Evolutionary conservation across 2,797 vertebrate genomes (phyloP), one percentile per base, ranked within the genome.

Genomic region (Cetoscarus ocellatus): DNA sequence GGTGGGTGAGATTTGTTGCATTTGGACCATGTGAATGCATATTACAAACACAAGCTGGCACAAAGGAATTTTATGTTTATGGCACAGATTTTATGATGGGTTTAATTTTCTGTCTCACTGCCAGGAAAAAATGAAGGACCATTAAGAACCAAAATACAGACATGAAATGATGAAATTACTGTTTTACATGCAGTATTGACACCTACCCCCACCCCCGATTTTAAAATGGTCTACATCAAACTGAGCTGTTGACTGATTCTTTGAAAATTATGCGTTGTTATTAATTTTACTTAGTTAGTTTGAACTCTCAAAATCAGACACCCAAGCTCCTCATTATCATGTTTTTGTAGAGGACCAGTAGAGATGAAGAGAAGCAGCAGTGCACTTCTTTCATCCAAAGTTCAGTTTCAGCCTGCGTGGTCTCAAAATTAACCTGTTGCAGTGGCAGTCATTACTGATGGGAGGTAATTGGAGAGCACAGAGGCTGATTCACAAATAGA

Each of bases 291-390:
- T n/a, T n/a, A n/a, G 4, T 27, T 9, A 13, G 34, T 53, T 54
- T 54, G 8, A 38, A 38, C 36, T 9, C 9, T n/a, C 14, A 9
- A 15, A 53, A 53, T 67, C n/a, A 79, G 13, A 51, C 40, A 53
- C 15, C 48, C 15, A 35, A 18, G n/a, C 18, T 48, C 59, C 67
- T 81, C 70, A 73, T 84, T 77, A 80, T n/a, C 0, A 27, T 75
- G 48, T 70, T 52, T 2, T 27, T 59, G 13, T 18, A 42, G 48
- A 67, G 13, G 35, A 8, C 39, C 67, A 43, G 19, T 51, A 10
- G 52, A 65, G 53, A 40, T 15, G 17, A 35, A 18, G 52, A 58
- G 54, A 53, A 36, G 50, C 64, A 7, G 15, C n/a, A 19, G 38
- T 11, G 19, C 8, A 15, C 57, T 35, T 34, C 35, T 67, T 77